Percentiles rank a stretch among this genome's conserved stretches.
phyloP scores from a whole-genome alignment of 2,888 invertebrate species.

The Apantesis nais region DNA sequence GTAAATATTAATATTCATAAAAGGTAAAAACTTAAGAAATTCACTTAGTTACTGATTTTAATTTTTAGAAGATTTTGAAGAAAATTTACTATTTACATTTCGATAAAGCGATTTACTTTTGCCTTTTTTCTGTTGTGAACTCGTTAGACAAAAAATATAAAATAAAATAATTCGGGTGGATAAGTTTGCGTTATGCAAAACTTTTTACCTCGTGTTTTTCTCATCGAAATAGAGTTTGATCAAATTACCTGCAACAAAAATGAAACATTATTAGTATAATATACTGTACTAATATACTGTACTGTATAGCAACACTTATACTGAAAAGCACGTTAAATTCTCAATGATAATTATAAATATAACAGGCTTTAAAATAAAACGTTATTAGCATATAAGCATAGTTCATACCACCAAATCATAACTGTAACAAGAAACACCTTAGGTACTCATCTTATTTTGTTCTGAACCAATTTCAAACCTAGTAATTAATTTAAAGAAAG shows the following conservation, averaged over 20 bases:
- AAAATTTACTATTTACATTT: not conserved
- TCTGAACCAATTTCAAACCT: slow-evolving; percentile 10
- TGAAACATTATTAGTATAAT: slow-evolving; percentile 22
- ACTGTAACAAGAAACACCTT: slow-evolving; percentile 28
- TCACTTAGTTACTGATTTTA: not conserved
- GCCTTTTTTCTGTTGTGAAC: not conserved
- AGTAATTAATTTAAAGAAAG: not conserved
- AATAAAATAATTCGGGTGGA: not conserved
- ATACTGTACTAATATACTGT: no score
- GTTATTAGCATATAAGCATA: not conserved
- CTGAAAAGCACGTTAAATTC: not conserved
- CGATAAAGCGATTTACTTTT: not conserved
- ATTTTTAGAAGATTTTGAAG: no score
- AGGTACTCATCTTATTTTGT: slow-evolving; percentile 14
- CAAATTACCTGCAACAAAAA: slow-evolving; percentile 45
- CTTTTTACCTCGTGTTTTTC: slow-evolving; percentile 8
- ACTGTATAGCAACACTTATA: not conserved
- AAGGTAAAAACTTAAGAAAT: not conserved
- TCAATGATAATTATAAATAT: not conserved
- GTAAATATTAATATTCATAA: not conserved
- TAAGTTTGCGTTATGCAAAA: not conserved
- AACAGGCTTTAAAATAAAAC: not conserved
- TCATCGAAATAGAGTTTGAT: slow-evolving; percentile 14
- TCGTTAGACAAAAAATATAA: not conserved
- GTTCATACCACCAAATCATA: slow-evolving; percentile 23